phyloP scores from a whole-genome alignment of 2,113 vertebrate genomes.

The Gymnorhina tibicen region DNA sequence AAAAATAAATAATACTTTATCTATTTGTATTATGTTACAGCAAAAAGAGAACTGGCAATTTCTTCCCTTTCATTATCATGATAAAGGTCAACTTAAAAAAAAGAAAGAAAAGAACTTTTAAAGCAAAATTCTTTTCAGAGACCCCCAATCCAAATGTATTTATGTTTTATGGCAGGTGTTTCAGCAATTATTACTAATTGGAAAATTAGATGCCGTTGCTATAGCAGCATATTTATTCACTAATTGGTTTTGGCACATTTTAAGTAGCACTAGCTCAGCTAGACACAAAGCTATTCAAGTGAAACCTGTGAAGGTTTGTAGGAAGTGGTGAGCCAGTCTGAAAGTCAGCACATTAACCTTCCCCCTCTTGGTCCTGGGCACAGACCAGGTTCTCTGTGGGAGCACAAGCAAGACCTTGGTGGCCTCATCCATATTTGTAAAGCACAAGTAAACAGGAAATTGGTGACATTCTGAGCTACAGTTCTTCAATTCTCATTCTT shows the following conservation, averaged over 20 bases:
- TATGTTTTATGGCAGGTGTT: constrained; percentile 51
- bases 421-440: background rate
- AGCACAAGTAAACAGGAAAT: background rate
- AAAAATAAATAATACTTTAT: background rate
- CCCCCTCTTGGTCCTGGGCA: background rate
- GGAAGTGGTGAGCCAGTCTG: background rate
- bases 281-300: background rate
- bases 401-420: background rate
- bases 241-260: constrained; percentile 50
- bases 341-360: background rate
- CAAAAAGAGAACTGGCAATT: background rate
- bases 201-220: constrained; percentile 25
- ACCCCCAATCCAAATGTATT: background rate
- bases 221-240: constrained; percentile 26
- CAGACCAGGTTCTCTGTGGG: background rate
- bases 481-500: background rate
- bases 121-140: background rate
- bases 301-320: background rate
- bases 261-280: background rate
- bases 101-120: background rate
- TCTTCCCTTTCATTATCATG: background rate
- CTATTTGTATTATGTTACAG: background rate
- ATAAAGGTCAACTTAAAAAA: background rate
- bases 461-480: background rate
- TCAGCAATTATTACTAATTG: constrained; percentile 42